Percentiles rank a stretch among this genome's conserved stretches.
phyloP scores from a whole-genome alignment of 2,797 vertebrate genomes.

The Pelobates cultripes region DNA sequence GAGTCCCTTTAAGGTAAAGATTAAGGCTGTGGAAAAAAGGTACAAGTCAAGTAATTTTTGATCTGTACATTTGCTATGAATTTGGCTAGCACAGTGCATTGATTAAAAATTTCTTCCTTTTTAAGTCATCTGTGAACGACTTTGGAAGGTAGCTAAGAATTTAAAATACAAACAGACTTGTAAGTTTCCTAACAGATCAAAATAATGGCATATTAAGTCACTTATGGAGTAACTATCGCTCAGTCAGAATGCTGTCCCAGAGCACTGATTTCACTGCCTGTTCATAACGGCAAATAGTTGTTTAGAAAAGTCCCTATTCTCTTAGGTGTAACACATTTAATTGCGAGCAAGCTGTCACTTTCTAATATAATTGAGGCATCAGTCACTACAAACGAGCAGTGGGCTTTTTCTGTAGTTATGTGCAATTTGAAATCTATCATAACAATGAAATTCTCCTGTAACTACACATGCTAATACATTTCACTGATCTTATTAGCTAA shows the following conservation, averaged over 20 bases:
- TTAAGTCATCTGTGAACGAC: too few species aligned
- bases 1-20: too few species aligned
- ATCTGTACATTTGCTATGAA: too few species aligned
- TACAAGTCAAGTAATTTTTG: too few species aligned
- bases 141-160: not conserved
- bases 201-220: slow-evolving; percentile 26
- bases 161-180: not conserved
- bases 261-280: slow-evolving; percentile 30
- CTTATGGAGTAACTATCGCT: slow-evolving; percentile 18
- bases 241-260: slow-evolving; percentile 24
- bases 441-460: slow-evolving; percentile 47
- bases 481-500: slow-evolving; percentile 53
- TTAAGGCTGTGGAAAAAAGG: too few species aligned
- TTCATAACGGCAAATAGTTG: slow-evolving; percentile 36
- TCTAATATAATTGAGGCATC: slow-evolving; percentile 49
- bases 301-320: slow-evolving; percentile 46
- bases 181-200: not conserved
- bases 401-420: slow-evolving; percentile 41
- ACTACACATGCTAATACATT: slow-evolving; percentile 45
- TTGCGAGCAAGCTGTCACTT: slow-evolving; percentile 50
- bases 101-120: too few species aligned
- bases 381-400: slow-evolving; percentile 46
- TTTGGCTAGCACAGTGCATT: too few species aligned
- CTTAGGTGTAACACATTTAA: slow-evolving; percentile 42
- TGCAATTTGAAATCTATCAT: slow-evolving; percentile 52